Evolutionary conservation across 2,888 invertebrate species (phyloP).

Genomic region (Watsonalla binaria): DNA sequence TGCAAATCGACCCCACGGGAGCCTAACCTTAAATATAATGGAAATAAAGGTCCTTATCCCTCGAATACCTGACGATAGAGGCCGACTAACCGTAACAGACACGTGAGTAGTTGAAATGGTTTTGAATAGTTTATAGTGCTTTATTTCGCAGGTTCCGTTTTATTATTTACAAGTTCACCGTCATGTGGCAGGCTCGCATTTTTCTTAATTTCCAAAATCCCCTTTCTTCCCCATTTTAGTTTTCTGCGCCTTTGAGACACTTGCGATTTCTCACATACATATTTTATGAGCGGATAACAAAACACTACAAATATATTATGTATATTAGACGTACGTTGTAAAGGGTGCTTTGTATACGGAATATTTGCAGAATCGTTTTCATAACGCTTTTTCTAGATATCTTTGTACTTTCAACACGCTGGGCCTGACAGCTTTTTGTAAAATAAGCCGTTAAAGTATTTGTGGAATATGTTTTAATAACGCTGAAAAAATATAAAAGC

Average conservation of each 20-base stretch:
- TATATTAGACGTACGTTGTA: too few relatives aligned
- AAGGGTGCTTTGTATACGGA: background rate
- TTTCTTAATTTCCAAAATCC: constrained; percentile 25
- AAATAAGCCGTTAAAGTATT: background rate
- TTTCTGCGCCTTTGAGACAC: background rate
- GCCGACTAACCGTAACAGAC: constrained; percentile 41
- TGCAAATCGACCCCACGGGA: constrained; percentile 47
- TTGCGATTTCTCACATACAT: background rate
- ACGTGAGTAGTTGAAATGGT: constrained; percentile 45
- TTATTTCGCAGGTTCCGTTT: constrained; percentile 37
- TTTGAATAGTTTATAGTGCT: constrained; percentile 52
- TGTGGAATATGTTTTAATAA: background rate
- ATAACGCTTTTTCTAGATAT: background rate
- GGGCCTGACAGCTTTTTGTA: background rate
- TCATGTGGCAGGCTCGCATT: constrained; percentile 21
- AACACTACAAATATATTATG: too few relatives aligned
- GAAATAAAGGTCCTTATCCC: constrained; percentile 46
- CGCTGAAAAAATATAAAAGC: background rate
- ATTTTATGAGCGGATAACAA: background rate
- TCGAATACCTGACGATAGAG: constrained; percentile 19
- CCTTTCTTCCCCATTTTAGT: background rate
- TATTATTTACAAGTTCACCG: constrained; percentile 37
- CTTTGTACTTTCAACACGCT: background rate
- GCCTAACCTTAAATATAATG: constrained; percentile 35
- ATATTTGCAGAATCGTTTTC: background rate